Base-by-base conservation (phyloP, 2,797 vertebrate species). In the Cyclura pinguis region DNA sequence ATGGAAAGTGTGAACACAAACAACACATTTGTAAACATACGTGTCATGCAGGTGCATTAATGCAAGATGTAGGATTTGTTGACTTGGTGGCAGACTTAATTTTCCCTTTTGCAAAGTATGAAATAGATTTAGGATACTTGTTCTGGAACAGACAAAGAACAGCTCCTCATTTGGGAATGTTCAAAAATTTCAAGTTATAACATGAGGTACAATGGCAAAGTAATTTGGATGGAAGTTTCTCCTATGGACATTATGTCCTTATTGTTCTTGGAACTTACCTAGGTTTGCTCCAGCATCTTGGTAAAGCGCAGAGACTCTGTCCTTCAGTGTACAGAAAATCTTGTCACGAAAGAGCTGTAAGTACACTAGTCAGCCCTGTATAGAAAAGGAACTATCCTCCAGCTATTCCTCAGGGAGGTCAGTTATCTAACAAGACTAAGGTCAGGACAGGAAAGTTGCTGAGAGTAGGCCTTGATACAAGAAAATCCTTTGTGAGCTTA, bases 381-480 rank as follows among this genome's bases (percentile, higher is more conserved):
- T 32, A 50, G 62, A 38, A 72, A 32, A 52, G 77, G n/a, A 90
- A 52, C 18, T 24, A 32, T 16, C 89, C 69, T 73, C n/a, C 16
- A 83, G 9, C 24, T 64, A 24, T 14, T 59, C 35, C 78, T 92
- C 85, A 18, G 76, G 59, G 20, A 59, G 64, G 50, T 92, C 80
- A 87, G 55, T 55, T 88, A 72, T 84, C 72, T 80, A 77, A 91
- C 69, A n/a, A 88, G 69, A n/a, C 42, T 29, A 78, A 86, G 72
- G 84, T 92, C 59, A 64, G 47, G 27, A 67, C 67, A 80, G 83
- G 90, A 81, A 89, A 52, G 35, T 74, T 55, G 22, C 62, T 81
- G 20, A 69, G 9, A 32, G 67, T 10, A 32, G 22, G 12, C 6
- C 67, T 47, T 57, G 3, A 47, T 88, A 88, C 91, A 52, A 27